phyloP scores from a whole-genome alignment of 2,113 vertebrate genomes.

The Rhynchopsitta pachyrhyncha region DNA sequence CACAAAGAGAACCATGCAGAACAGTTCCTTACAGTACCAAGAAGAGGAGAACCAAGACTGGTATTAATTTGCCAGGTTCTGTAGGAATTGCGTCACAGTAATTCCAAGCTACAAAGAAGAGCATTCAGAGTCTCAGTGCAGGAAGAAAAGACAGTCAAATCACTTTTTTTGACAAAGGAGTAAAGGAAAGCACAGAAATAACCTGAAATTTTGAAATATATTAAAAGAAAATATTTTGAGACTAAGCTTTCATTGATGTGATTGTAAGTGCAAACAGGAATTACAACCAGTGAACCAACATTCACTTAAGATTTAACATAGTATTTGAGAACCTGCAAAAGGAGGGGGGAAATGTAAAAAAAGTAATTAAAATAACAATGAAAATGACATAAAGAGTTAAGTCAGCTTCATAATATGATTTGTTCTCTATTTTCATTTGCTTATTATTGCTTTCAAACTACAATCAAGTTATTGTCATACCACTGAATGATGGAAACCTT shows the following conservation, averaged over 20 bases:
- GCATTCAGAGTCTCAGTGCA: background rate
- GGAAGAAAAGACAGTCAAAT: background rate
- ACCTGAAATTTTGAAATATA: background rate
- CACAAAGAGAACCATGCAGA: background rate
- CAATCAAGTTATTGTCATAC: slow-evolving; percentile 53
- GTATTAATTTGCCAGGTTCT: background rate
- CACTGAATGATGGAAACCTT: slow-evolving; percentile 61
- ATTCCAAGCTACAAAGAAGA: background rate
- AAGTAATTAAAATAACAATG: background rate
- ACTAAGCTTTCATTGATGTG: background rate
- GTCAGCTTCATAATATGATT: slow-evolving; percentile 23
- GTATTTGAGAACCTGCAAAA: background rate
- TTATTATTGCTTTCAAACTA: slow-evolving; percentile 62
- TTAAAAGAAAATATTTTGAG: background rate
- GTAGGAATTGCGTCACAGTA: background rate
- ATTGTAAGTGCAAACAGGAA: background rate
- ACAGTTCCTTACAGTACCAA: background rate
- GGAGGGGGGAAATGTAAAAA: background rate
- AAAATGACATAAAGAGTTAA: slow-evolving; percentile 18
- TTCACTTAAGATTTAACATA: background rate
- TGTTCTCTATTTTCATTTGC: slow-evolving; percentile 44
- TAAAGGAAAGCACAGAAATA: background rate
- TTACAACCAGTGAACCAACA: background rate
- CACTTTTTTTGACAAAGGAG: background rate
- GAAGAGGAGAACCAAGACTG: background rate